Evolutionary conservation across 1,140 invertebrate species (phyloP).

Genomic region (Drosophila bipectinata): DNA sequence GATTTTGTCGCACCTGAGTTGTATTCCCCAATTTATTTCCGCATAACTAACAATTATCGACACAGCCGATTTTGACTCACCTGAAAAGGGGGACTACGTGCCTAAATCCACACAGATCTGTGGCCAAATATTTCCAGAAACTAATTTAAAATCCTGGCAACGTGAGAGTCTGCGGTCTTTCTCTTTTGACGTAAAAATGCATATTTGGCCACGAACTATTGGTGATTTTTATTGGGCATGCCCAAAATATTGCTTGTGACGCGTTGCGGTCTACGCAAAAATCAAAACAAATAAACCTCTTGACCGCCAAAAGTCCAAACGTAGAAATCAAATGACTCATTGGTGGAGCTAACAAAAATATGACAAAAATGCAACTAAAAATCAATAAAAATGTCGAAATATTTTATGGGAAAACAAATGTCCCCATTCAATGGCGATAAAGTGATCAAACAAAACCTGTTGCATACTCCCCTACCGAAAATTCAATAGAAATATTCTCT

Average conservation of each 20-base stretch:
- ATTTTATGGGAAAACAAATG: slow-evolving; percentile 62
- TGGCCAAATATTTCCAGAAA: slow-evolving; percentile 17
- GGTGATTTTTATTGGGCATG: slow-evolving; percentile 54
- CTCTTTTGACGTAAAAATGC: slow-evolving; percentile 19
- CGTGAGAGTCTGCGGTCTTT: slow-evolving; percentile 8
- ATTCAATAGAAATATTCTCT: slow-evolving; percentile 75
- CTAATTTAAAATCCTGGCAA: slow-evolving; percentile 36
- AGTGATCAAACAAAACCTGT: slow-evolving; percentile 58
- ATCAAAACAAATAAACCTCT: slow-evolving; percentile 18
- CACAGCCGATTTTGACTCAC: slow-evolving; percentile 25
- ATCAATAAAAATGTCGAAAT: slow-evolving; percentile 74
- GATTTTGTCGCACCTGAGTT: slow-evolving; percentile 2
- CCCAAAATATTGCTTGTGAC: slow-evolving; percentile 36
- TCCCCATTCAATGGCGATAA: slow-evolving; percentile 47
- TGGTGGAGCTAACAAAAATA: slow-evolving; percentile 14
- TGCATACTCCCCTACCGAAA: slow-evolving; percentile 15
- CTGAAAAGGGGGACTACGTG: slow-evolving; percentile 52
- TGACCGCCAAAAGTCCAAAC: slow-evolving; percentile 44
- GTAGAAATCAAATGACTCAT: slow-evolving; percentile 62
- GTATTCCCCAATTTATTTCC: slow-evolving; percentile 30
- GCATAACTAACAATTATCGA: slow-evolving; percentile 31
- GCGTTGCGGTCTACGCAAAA: slow-evolving; percentile 35
- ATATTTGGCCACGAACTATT: slow-evolving; percentile 34
- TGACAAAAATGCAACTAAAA: slow-evolving; percentile 58
- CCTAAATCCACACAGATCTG: slow-evolving; percentile 46